Evolutionary conservation across 23 tunicate species (phyloP), one percentile per base, ranked within the genome.

Genomic region (Diplosoma virens): DNA sequence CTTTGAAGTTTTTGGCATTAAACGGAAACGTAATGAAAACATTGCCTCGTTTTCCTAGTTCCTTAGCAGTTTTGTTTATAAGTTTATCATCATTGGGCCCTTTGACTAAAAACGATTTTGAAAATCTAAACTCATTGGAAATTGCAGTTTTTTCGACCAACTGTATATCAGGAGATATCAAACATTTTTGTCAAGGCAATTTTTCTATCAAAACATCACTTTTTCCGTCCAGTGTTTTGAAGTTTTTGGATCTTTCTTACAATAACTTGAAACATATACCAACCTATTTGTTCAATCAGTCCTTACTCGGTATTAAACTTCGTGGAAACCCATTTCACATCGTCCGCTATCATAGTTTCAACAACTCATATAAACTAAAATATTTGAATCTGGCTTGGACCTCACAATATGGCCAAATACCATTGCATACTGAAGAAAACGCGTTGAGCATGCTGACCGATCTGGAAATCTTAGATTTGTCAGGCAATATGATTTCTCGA

Each of bases 341-440:
- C 23, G 4, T 55, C 22, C 22, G 23, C 22, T 9, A 4, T 4
- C 23, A 9, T 11, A 25, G 22, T n/a, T 55, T 55, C 22, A 11
- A 9, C 23, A 55, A 55, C 23, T 11, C 61, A 9, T 17, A 24
- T 4, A 55, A 55, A 4, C n/a, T 55, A 24, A 55, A 24, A 9
- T 55, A 55, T 55, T 18, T 55, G 23, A 55, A 55, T 25, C 22
- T 55, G 17, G 61, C 61, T 55, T 55, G 61, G 61, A 55, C 61
- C 17, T 55, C 61, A 11, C 17, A 55, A 55, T 55, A 55, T 18
- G 22, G 5, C 61, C n/a, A 55, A 55, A 11, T 4, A 9, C 61
- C 61, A 17, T n/a, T 55, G 4, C 61, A 55, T 9, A 55, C 22
- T 25, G 61, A 55, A 55, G 22, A 55, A 4, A 25, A 25, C 23